Evolutionary conservation across 2,888 invertebrate genomes (phyloP).

Genomic region (Amaurobius ferox): DNA sequence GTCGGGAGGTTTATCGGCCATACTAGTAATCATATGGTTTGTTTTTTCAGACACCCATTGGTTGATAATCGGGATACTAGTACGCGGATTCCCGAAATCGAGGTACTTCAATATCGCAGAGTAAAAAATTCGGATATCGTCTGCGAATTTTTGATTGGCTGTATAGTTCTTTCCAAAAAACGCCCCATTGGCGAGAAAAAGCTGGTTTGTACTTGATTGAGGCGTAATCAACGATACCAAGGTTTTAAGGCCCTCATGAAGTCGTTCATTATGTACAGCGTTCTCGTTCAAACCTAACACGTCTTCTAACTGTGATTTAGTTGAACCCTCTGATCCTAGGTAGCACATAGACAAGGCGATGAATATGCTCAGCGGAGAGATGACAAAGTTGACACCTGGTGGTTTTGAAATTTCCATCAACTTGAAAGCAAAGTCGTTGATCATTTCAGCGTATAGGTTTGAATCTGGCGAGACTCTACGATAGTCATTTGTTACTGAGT

Average conservation of each 20-base stretch:
- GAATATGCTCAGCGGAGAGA: slow-evolving; percentile 78
- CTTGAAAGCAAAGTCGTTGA: slow-evolving; percentile 14
- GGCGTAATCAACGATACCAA: neutral
- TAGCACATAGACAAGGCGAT: slow-evolving; percentile 77
- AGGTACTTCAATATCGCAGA: neutral
- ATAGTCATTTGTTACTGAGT: neutral
- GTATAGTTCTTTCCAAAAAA: neutral
- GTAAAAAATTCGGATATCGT: neutral
- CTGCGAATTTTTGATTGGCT: neutral
- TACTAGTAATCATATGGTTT: neutral
- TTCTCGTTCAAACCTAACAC: slow-evolving; percentile 45
- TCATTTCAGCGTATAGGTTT: neutral
- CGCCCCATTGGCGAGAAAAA: slow-evolving; percentile 7
- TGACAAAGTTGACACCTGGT: slow-evolving; percentile 65
- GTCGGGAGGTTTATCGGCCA: neutral
- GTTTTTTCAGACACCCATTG: slow-evolving; percentile 27
- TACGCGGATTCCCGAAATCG: neutral
- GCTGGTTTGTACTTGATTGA: neutral
- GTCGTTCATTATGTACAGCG: neutral
- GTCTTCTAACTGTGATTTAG: slow-evolving; percentile 75
- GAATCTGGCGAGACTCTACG: neutral
- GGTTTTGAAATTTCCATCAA: neutral
- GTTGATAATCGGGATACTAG: neutral
- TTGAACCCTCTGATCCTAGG: slow-evolving; percentile 77
- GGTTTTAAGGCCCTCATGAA: slow-evolving; percentile 33